Percentiles rank a stretch among this genome's conserved stretches.
Evolutionary conservation across 2,888 invertebrate genomes (phyloP).

Genomic region (Brachypalpus laphriformis): DNA sequence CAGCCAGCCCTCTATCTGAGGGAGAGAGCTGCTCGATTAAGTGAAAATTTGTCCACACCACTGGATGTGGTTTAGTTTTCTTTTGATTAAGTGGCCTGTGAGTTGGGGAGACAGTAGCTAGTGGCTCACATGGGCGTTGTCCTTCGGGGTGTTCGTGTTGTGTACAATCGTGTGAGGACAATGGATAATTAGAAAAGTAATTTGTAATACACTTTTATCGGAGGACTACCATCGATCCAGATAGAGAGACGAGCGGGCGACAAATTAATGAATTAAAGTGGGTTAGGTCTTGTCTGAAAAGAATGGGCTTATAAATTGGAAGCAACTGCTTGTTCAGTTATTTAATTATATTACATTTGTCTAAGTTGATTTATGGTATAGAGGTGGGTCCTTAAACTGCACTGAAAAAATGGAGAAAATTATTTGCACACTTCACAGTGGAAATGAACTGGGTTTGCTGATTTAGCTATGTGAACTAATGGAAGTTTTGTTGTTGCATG

Average conservation of each 20-base stretch:
- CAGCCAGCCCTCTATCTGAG: not conserved
- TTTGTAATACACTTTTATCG: conserved; percentile 72
- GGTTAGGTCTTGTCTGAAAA: conserved; percentile 28
- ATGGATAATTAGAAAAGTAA: conserved; percentile 72
- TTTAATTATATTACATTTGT: conserved; percentile 55
- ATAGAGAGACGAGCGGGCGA: conserved; percentile 54
- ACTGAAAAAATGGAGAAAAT: not conserved
- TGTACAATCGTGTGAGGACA: conserved; percentile 61
- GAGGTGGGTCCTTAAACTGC: not conserved
- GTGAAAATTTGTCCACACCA: conserved; percentile 34
- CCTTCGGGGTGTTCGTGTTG: conserved; percentile 61
- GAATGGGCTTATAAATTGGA: conserved; percentile 16
- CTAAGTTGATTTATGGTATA: not conserved
- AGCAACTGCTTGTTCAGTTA: conserved; percentile 22
- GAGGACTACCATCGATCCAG: conserved; percentile 62
- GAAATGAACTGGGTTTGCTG: too few species aligned
- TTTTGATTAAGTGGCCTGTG: conserved; percentile 50
- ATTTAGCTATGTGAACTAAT: too few species aligned
- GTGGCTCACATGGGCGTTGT: conserved; percentile 53
- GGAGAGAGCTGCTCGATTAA: not conserved
- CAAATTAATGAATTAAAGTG: conserved; percentile 71
- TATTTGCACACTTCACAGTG: not conserved
- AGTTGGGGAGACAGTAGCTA: conserved; percentile 2
- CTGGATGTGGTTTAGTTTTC: conserved; percentile 15
- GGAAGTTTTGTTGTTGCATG: too few species aligned